These are phyloP conservation scores for Enteromius thamalakanensis DNA, from an alignment of 2,797 vertebrate species.

Conservation along the genomic window DNA sequence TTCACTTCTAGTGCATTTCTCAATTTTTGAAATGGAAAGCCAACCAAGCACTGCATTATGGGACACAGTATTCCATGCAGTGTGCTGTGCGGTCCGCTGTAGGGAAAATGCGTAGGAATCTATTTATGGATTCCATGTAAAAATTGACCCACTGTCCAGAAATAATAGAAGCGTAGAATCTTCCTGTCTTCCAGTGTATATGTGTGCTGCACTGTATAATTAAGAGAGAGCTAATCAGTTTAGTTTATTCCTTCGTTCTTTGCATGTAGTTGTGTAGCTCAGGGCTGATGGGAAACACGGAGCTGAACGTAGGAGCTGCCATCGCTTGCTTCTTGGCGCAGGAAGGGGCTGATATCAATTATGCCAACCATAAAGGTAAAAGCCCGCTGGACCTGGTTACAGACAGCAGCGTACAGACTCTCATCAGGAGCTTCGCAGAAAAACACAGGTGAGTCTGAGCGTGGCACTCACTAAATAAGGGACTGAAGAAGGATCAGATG, in stretches of 20 bases:
- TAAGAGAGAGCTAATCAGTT: background rate
- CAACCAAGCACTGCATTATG: too few relatives aligned
- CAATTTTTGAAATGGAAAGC: too few relatives aligned
- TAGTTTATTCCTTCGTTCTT: background rate
- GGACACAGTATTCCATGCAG: background rate
- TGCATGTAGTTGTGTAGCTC: slow-evolving; percentile 82
- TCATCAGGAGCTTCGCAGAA: slow-evolving; percentile 91
- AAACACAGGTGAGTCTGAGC: slow-evolving; percentile 85
- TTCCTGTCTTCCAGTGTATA: background rate
- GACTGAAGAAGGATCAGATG: background rate
- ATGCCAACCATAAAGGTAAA: slow-evolving; percentile 94
- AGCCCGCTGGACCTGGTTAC: slow-evolving; percentile 89
- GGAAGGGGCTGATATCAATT: slow-evolving; percentile 91
- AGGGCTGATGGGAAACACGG: slow-evolving; percentile 84
- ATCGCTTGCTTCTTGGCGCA: slow-evolving; percentile 93
- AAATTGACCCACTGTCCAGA: background rate
- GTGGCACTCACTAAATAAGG: background rate
- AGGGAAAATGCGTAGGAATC: background rate
- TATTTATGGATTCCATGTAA: background rate
- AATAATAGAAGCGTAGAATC: background rate
- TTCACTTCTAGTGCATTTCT: too few relatives aligned
- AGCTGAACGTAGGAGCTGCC: slow-evolving; percentile 86
- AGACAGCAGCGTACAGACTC: slow-evolving; percentile 81
- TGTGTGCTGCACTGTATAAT: background rate
- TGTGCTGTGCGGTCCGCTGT: background rate